A percentile compares a stretch with the other conserved stretches of the same genome.
Conservation (phyloP, 2,113 vertebrate genomes). For the Daboia siamensis region DNA sequence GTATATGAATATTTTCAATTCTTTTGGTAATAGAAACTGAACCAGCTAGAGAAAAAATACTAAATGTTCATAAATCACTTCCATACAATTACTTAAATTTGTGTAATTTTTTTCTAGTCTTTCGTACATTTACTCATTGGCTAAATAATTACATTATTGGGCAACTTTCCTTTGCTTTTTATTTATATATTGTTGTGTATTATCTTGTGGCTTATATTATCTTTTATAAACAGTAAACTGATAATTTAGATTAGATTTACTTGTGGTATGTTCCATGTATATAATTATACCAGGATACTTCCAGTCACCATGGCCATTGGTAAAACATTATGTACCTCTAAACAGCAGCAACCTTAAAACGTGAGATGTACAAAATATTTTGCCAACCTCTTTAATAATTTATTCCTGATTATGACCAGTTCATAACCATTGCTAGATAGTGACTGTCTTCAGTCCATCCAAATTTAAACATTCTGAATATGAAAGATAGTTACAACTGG, state of each 20-base stretch:
- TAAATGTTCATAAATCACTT: neutral
- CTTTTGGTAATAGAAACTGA: neutral
- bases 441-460: neutral
- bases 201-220: neutral
- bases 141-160: neutral
- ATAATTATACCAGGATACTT: neutral
- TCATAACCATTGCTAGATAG: neutral
- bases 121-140: neutral
- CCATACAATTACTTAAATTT: neutral
- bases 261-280: neutral
- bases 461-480: neutral
- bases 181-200: neutral
- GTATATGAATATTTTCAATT: neutral
- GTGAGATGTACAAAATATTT: neutral
- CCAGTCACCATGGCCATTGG: neutral
- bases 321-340: neutral
- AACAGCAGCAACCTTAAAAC: neutral
- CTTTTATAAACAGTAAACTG: neutral
- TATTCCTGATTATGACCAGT: neutral
- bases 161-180: neutral
- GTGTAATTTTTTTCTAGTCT: neutral
- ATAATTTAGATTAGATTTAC: neutral
- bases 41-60: neutral
- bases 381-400: neutral
- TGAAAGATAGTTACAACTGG: neutral